Evolutionary conservation across 1,140 invertebrate genomes (phyloP), one percentile per base, ranked within the genome.

Genomic region (Diabrotica virgifera): DNA sequence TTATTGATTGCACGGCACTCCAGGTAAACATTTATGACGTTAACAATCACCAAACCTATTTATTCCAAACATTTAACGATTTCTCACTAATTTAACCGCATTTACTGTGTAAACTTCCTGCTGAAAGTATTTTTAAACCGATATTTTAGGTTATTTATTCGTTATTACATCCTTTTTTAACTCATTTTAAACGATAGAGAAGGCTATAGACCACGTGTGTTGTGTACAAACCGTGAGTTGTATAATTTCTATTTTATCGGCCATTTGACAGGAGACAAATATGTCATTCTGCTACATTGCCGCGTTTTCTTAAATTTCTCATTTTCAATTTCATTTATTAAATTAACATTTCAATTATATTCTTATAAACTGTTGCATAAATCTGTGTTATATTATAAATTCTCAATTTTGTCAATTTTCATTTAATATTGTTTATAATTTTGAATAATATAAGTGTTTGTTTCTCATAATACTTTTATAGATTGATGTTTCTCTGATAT

Each of bases 1-100:
- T 79, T 35, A 74, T 76, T 56, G 78, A 79, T 65, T 79, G 75
- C 58, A 79, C 76, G 9, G 74, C 75, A 59, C 65, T 81, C 52
- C 73, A 79, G 75, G 80, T 81, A 74, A 75, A 36, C 11, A 8
- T 53, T 37, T 53, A 52, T 62, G 50, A 62, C 59, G n/a, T 62
- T 62, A 52, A 55, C 36, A 35, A 6, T 35, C 55, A 57, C 9
- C 12, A 5, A 54, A 46, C 4, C 24, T 24, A 46, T 46, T 46
- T 46, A 46, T 46, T 46, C 40, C 2, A 46, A 5, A 46, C 6
- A 46, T 46, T 46, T 46, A 46, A 46, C n/a, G 6, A 46, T 46
- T 46, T 6, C 8, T 3, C 40, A 5, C 40, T 46, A 10, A 6
- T 46, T 46, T 46, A 46, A 10, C n/a, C 40, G n/a, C 5, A n/a